Base-by-base conservation (phyloP, 2,888 invertebrate genomes). In the Nomada hirtipes region DNA sequence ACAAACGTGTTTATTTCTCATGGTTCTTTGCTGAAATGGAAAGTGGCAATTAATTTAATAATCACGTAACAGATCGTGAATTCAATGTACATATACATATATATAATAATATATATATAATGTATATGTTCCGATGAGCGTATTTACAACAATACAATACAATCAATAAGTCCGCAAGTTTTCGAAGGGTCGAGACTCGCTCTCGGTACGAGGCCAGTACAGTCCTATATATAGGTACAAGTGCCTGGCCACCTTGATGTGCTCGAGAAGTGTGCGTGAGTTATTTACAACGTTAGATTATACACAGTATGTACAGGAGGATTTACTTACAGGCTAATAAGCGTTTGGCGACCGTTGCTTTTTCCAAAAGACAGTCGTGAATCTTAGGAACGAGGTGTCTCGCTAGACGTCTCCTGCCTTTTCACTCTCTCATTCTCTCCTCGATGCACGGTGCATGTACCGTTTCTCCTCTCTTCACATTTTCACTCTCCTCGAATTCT, bases 261-360 rank as follows among this genome's bases (percentile, higher is more conserved):
- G 86, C 88, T 88, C 88, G 88, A 77, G 47, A 80, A 84, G 85
- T 86, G 84, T 81, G 84, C 81, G 82, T 81, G 89, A 84, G 76
- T 91, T 73, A 91, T 91, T 91, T 91, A 91, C 91, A 92, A 89
- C 91, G 91, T 90, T 91, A 91, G 91, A 90, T 71, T 92, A 79
- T 80, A 80, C 80, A 93, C 93, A 93, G 84, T 93, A 93, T 93
- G 88, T 93, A 93, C 93, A 92, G 85, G 91, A 90, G 90, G 89
- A 70, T 79, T 65, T 63, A 90, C 92, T 93, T 92, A 93, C 89
- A 83, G 80, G 89, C 93, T 93, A 93, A 92, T 93, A 93, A 93
- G 92, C 93, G 93, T 93, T 92, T 91, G 91, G 90, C 91, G 92
- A 92, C 91, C 89, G 90, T 89, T 86, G 77, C 83, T 84, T 84